These are phyloP conservation scores for Liolophura sinensis DNA, from an alignment of 1,140 invertebrate genomes.

Conservation along the genomic window DNA sequence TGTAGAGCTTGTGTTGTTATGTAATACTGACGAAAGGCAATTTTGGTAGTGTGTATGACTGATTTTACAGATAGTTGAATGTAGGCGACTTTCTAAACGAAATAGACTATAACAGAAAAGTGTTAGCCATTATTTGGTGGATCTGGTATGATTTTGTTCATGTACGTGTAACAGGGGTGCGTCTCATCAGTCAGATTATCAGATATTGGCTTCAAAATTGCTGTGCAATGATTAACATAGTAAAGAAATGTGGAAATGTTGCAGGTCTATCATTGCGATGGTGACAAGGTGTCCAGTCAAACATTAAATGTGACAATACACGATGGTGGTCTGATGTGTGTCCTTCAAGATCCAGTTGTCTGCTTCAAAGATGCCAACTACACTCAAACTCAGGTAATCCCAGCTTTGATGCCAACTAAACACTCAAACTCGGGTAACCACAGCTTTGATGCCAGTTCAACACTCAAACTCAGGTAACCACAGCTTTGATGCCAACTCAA, in stretches of 20 bases:
- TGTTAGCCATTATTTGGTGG: too few species aligned
- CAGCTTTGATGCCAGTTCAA: slow-evolving; percentile 6
- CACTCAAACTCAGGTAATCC: slow-evolving; percentile 37
- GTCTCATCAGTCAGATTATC: too few species aligned
- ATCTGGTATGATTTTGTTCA: too few species aligned
- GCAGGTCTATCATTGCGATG: slow-evolving; percentile 41
- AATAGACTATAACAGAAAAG: too few species aligned
- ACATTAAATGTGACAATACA: slow-evolving; percentile 19
- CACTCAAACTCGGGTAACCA: neutral
- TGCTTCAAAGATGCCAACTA: slow-evolving; percentile 42
- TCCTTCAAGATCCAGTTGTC: slow-evolving; percentile 40
- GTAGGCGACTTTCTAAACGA: too few species aligned
- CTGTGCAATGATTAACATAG: neutral
- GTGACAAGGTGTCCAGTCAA: slow-evolving; percentile 25
- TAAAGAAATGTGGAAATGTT: neutral
- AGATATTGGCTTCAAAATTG: neutral
- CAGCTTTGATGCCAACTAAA: neutral
- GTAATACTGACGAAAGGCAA: too few species aligned
- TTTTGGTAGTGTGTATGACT: too few species aligned
- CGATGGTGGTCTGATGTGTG: slow-evolving; percentile 29
- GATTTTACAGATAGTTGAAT: too few species aligned
- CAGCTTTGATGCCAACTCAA: neutral
- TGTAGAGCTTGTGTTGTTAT: too few species aligned
- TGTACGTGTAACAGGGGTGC: too few species aligned
- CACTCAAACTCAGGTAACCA: slow-evolving; percentile 36